Conservation (phyloP, 2,888 invertebrate genomes). For the Craniophora ligustri region DNA sequence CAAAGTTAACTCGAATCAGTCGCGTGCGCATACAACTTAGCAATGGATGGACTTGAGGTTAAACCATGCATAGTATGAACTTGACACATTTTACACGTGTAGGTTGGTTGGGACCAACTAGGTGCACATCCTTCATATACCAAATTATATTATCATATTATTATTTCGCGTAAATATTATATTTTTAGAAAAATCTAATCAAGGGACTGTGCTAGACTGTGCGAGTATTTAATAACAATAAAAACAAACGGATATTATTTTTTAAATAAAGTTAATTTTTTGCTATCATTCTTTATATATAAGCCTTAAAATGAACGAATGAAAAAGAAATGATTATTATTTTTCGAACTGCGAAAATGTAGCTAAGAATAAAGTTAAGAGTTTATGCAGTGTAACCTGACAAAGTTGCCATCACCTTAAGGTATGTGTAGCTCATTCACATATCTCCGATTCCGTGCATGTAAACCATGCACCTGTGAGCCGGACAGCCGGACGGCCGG, state of each 20-base stretch:
- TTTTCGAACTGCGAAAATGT: not conserved
- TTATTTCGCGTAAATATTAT: too few species aligned
- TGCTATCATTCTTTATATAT: too few species aligned
- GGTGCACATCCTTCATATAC: too few species aligned
- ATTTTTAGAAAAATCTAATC: too few species aligned
- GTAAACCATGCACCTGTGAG: constrained; percentile 38
- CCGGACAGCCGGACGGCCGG: constrained; percentile 35
- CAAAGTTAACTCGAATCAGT: constrained; percentile 41
- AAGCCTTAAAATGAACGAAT: too few species aligned
- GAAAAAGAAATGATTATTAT: too few species aligned
- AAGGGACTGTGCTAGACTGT: too few species aligned
- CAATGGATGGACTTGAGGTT: constrained; percentile 13
- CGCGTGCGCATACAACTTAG: constrained; percentile 44
- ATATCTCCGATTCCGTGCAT: constrained; percentile 50
- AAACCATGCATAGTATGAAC: not conserved
- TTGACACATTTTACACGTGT: not conserved
- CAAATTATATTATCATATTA: too few species aligned
- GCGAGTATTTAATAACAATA: too few species aligned
- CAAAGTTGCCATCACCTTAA: constrained; percentile 34
- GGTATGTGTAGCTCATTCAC: constrained; percentile 29
- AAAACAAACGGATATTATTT: too few species aligned
- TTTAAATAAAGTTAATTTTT: too few species aligned
- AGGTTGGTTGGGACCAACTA: not conserved
- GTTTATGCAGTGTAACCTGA: constrained; percentile 12
- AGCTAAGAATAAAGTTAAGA: constrained; percentile 3